Evolutionary conservation across 2,113 vertebrate genomes (phyloP), one percentile per base, ranked within the genome.

Genomic region (Rhabdomys dilectus): DNA sequence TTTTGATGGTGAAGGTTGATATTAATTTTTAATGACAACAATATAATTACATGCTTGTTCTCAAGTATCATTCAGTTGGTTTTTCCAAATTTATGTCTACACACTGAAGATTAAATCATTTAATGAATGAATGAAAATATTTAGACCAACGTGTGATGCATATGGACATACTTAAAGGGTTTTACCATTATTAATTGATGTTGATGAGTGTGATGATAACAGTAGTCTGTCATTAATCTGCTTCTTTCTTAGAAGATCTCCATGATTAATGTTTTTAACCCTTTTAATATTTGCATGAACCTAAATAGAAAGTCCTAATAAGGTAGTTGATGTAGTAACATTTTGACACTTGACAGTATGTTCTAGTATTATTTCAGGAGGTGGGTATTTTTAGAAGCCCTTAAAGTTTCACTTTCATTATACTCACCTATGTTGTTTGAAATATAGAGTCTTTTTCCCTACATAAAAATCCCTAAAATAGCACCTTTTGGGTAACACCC

Each of bases 1-100:
- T 94, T 86, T 88, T 84, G 26, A 45, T 84, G 13, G 45, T 82
- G 76, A n/a, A 29, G 58, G 72, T 42, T 84, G 73, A 51, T 64
- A 70, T 26, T 29, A 86, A 87, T 73, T 87, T 89, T 68, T 84
- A 82, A 64, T 62, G n/a, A 51, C 42, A 70, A 39, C 9, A 31
- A 22, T 58, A 80, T 78, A 75, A 68, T 75, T 56, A 0, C 0
- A 7, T 89, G 42, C 19, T 84, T 48, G 62, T 60, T 77, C 48
- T 89, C 56, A 7, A 70, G 5, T 26, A 13, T 48, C 39, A 9
- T 66, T 85, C 75, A 24, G 11, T 58, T 89, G 26, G 9, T 42
- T 42, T 89, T 80, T 92, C 76, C 17, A 5, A 90, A 73, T 19
- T 13, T 48, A 21, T 9, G 2, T 53, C 31, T 29, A 26, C 19